phyloP scores from a whole-genome alignment of 2,113 vertebrate genomes.

The Myotis yumanensis region DNA sequence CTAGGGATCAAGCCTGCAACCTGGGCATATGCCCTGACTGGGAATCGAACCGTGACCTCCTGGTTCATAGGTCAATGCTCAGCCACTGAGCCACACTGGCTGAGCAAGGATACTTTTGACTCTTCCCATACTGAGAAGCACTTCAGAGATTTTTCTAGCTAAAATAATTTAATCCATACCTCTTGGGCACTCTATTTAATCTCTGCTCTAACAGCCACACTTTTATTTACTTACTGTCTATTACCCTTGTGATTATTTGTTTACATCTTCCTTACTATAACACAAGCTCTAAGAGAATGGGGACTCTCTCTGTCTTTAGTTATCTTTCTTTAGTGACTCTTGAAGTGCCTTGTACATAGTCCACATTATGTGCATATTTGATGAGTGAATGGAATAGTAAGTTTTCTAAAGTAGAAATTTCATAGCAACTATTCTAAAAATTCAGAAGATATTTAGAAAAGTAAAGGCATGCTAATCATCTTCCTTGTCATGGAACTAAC shows the following conservation, averaged over 20 bases:
- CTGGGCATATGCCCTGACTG: too few relatives aligned
- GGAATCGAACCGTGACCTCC: too few relatives aligned
- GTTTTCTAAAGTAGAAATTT: slow-evolving; percentile 51
- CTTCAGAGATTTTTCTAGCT: not conserved
- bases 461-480: not conserved
- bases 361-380: slow-evolving; percentile 11
- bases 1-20: too few relatives aligned
- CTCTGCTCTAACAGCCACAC: not conserved
- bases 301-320: not conserved
- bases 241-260: slow-evolving; percentile 18
- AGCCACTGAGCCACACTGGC: too few relatives aligned
- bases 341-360: not conserved
- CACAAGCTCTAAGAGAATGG: not conserved
- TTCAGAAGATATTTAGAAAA: slow-evolving; percentile 33
- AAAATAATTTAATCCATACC: not conserved
- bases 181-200: slow-evolving; percentile 17
- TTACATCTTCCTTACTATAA: not conserved
- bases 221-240: not conserved
- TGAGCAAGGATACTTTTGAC: not conserved
- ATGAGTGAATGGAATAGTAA: slow-evolving; percentile 7
- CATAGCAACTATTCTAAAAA: slow-evolving; percentile 25
- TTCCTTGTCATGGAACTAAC: slow-evolving; percentile 32
- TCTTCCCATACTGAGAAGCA: not conserved
- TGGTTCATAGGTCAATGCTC: too few relatives aligned
- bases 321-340: not conserved